Evolutionary conservation across 1,140 invertebrate genomes (phyloP).

Genomic region (Adelges cooleyi): DNA sequence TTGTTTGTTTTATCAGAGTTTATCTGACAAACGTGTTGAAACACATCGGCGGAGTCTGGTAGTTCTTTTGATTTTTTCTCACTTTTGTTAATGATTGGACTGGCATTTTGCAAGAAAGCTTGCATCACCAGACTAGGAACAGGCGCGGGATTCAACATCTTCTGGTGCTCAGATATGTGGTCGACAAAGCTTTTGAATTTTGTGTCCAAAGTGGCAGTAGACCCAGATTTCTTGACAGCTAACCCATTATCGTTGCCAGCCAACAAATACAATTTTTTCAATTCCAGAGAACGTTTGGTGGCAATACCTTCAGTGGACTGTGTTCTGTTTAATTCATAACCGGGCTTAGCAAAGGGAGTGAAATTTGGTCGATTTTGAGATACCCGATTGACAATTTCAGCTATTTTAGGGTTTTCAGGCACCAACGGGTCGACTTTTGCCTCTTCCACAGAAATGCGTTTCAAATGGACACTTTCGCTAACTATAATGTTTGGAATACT

Average conservation of each 20-base stretch:
- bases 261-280: conserved; percentile 72
- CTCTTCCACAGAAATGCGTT: conserved; percentile 33
- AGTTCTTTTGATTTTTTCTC: conserved; percentile 34
- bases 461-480: conserved; percentile 55
- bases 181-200: conserved; percentile 69
- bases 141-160: conserved; percentile 66
- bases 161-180: conserved; percentile 78
- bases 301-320: conserved; percentile 75
- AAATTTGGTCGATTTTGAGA: conserved; percentile 35
- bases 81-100: conserved; percentile 25
- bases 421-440: conserved; percentile 27
- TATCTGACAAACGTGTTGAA: conserved; percentile 36
- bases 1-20: conserved; percentile 47
- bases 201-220: conserved; percentile 68
- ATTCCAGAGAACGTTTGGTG: conserved; percentile 68
- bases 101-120: conserved; percentile 48
- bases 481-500: conserved; percentile 50
- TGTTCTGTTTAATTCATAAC: conserved; percentile 64
- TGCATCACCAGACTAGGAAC: conserved; percentile 64
- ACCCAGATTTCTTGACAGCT: conserved; percentile 70
- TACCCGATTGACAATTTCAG: conserved; percentile 21
- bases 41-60: conserved; percentile 30
- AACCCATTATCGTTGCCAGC: conserved; percentile 48
- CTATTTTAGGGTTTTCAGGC: conserved; percentile 31
- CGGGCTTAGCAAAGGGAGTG: conserved; percentile 43